Evolutionary conservation across 2,797 vertebrate species (phyloP).

Genomic region (Clamator glandarius): DNA sequence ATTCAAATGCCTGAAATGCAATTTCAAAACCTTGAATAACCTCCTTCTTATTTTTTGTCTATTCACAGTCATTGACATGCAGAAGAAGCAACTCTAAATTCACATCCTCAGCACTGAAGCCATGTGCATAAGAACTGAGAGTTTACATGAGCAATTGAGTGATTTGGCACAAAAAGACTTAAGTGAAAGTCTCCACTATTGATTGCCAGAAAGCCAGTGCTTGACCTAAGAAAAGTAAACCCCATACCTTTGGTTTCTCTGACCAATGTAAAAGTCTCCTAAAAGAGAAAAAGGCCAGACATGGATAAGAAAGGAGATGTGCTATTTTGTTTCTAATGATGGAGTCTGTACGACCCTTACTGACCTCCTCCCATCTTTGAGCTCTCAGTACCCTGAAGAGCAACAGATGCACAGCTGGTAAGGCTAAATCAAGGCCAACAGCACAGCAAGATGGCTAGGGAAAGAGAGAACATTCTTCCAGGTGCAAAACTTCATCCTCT

Average conservation of each 20-base stretch:
- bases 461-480: constrained; percentile 19
- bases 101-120: not conserved
- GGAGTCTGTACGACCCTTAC: constrained; percentile 12
- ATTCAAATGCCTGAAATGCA: not conserved
- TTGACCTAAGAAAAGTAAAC: not conserved
- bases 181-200: not conserved
- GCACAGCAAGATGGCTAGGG: constrained; percentile 8
- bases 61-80: not conserved
- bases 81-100: not conserved
- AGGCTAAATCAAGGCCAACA: constrained; percentile 45
- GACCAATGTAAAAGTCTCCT: not conserved
- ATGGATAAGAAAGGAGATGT: not conserved
- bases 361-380: constrained; percentile 11
- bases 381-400: constrained; percentile 16
- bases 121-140: not conserved
- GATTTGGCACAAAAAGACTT: not conserved
- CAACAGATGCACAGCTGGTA: not conserved
- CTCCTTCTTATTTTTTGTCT: not conserved
- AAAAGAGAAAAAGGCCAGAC: not conserved
- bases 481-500: constrained; percentile 18
- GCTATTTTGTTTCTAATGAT: constrained; percentile 53
- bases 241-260: not conserved
- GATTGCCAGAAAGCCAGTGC: not conserved
- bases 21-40: not conserved
- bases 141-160: not conserved